These are phyloP conservation scores for Monopterus albus DNA, from an alignment of 2,113 vertebrate genomes.

Conservation along the genomic window DNA sequence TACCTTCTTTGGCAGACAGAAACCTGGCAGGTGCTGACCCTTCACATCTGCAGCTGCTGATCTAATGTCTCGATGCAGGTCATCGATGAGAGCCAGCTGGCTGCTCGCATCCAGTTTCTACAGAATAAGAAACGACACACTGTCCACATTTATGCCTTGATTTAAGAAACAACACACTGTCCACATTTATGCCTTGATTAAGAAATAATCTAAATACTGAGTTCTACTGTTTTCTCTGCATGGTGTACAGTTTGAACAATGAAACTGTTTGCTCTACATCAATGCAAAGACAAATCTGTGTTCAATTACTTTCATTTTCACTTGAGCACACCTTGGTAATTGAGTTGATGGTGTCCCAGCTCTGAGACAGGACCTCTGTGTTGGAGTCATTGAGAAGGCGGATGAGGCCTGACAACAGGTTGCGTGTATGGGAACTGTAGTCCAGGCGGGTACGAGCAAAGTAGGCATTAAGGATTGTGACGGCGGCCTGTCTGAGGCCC, in stretches of 20 bases:
- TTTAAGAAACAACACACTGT: neutral
- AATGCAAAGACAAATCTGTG: neutral
- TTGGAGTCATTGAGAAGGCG: conserved; percentile 94
- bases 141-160: neutral
- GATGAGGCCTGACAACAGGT: conserved; percentile 92
- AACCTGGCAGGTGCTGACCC: conserved; percentile 93
- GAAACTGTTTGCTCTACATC: neutral
- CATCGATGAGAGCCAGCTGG: conserved; percentile 95
- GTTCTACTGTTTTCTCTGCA: neutral
- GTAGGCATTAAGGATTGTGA: conserved; percentile 93
- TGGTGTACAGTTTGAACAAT: too few relatives aligned
- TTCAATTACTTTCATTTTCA: neutral
- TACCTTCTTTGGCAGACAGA: conserved; percentile 98
- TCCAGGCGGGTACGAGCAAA: conserved; percentile 94
- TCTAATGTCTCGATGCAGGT: conserved; percentile 93
- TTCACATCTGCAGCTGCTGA: conserved; percentile 89
- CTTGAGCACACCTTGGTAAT: conserved; percentile 90
- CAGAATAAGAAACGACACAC: conserved; percentile 6
- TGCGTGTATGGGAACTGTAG: conserved; percentile 89
- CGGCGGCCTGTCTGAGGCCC: conserved; percentile 91
- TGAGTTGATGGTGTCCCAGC: conserved; percentile 96
- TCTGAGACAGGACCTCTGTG: conserved; percentile 90
- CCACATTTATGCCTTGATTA: conserved; percentile 1
- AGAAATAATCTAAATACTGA: neutral
- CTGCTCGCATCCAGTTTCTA: conserved; percentile 96